Evolutionary conservation across 2,888 invertebrate species (phyloP).

Genomic region (Sphecodes monilicornis): DNA sequence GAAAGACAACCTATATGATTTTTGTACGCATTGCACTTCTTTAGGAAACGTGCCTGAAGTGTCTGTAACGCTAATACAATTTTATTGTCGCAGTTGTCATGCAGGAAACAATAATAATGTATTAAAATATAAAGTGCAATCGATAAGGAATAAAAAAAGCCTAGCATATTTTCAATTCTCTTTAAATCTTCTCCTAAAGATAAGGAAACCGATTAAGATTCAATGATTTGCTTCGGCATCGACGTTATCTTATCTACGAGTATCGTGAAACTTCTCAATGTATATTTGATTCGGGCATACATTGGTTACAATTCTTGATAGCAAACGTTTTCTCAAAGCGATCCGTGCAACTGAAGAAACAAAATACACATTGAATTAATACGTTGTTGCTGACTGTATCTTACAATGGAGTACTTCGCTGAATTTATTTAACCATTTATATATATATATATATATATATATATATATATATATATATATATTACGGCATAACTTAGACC

Average conservation of each 20-base stretch:
- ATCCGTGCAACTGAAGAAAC: not conserved
- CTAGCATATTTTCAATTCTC: not conserved
- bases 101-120: too few species aligned
- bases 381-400: not conserved
- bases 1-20: too few species aligned
- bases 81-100: not conserved
- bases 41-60: too few species aligned
- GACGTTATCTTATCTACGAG: not conserved
- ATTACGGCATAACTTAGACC: too few species aligned
- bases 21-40: too few species aligned
- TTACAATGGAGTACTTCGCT: too few species aligned
- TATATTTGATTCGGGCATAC: not conserved
- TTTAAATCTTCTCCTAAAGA: not conserved
- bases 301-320: not conserved
- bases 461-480: too few species aligned
- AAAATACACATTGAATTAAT: not conserved
- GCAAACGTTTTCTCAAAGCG: not conserved
- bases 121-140: not conserved
- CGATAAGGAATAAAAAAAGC: not conserved
- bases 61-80: not conserved
- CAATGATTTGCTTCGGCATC: not conserved
- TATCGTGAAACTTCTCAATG: not conserved
- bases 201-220: not conserved
- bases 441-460: too few species aligned
- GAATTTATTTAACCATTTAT: too few species aligned